A percentile compares a stretch with the other conserved stretches of the same genome.
Conservation (phyloP, 2,888 invertebrate species). For the Trachelus tabidus region DNA sequence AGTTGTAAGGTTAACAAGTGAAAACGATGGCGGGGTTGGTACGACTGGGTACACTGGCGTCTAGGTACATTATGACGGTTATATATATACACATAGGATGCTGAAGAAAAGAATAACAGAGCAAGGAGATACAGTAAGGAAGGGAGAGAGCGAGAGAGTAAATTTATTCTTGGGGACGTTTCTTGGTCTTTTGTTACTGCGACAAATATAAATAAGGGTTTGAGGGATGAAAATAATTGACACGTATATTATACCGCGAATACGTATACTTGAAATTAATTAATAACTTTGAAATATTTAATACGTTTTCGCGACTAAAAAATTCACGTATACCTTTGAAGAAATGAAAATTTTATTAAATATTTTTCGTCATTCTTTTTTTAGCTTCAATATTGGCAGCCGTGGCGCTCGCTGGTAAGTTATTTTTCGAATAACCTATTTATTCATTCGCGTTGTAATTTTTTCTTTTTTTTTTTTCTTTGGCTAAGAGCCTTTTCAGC, state of each 20-base stretch:
- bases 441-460: not conserved
- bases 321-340: not conserved
- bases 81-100: not conserved
- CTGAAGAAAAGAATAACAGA: slow-evolving; percentile 9
- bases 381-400: not conserved
- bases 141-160: not conserved
- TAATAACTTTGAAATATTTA: not conserved
- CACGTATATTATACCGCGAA: not conserved
- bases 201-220: not conserved
- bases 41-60: not conserved
- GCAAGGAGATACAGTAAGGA: not conserved
- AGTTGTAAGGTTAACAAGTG: slow-evolving; percentile 49
- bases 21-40: slow-evolving; percentile 20
- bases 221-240: not conserved
- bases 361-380: not conserved
- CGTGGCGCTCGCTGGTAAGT: not conserved
- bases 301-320: not conserved
- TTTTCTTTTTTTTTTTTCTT: not conserved
- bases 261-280: not conserved
- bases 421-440: not conserved
- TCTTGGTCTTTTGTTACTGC: not conserved
- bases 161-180: not conserved
- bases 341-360: not conserved
- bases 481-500: not conserved
- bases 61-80: not conserved